A percentile compares a stretch with the other conserved stretches of the same genome.
Evolutionary conservation across 2,113 vertebrate species (phyloP).

Genomic region (Melanocharis versteri): DNA sequence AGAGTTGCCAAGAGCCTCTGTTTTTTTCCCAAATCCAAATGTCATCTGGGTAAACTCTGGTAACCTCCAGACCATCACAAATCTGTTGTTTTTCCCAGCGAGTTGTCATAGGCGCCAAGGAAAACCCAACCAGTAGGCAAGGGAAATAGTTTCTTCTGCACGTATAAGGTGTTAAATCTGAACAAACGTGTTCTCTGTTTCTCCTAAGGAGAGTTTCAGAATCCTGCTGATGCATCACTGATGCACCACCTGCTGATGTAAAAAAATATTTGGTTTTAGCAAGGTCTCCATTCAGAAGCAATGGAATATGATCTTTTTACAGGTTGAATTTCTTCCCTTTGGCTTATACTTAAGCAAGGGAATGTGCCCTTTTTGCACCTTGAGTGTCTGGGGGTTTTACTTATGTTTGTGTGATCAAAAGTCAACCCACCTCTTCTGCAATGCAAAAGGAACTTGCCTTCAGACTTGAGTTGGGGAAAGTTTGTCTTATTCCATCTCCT

Average conservation of each 20-base stretch:
- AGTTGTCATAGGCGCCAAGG: neutral
- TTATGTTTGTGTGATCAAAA: neutral
- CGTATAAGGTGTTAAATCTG: neutral
- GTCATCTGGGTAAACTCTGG: neutral
- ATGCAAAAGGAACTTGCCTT: neutral
- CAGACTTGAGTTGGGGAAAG: neutral
- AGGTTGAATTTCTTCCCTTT: neutral
- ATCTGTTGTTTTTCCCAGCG: neutral
- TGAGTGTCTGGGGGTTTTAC: neutral
- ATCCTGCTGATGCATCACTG: neutral
- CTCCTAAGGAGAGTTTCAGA: neutral
- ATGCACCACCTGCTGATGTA: no score
- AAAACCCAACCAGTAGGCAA: neutral
- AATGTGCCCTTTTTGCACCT: neutral
- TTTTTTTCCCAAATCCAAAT: neutral
- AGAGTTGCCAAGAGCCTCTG: neutral
- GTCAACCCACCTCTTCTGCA: neutral
- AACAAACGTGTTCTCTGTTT: neutral
- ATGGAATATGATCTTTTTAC: neutral
- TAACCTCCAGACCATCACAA: neutral
- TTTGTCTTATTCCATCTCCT: neutral
- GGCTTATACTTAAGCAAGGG: neutral
- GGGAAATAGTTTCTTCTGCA: neutral
- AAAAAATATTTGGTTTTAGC: slow-evolving; percentile 26
- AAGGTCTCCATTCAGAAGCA: neutral